Conservation (phyloP, 2,888 invertebrate species). For the Strigamia transsilvanica region DNA sequence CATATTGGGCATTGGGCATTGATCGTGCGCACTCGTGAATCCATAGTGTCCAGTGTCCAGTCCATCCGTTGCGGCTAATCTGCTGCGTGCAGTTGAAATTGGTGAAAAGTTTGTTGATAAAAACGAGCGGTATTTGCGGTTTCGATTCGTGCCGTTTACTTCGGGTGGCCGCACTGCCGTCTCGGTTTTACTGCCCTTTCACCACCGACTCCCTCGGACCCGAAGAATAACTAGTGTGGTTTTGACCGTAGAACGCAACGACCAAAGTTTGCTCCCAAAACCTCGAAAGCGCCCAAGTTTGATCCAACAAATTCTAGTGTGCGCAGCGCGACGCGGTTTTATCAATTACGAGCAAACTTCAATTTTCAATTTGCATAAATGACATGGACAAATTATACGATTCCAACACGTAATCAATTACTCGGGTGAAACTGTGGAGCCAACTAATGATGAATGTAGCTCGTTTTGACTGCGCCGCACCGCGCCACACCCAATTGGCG, state of each 20-base stretch:
- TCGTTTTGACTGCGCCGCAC: conserved; percentile 5
- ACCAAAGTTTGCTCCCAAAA: neutral
- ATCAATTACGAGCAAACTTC: conserved; percentile 5
- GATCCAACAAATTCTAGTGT: neutral
- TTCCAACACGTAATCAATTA: conserved; percentile 5
- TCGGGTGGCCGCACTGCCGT: neutral
- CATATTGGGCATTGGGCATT: conserved; percentile 5
- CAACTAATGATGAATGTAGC: neutral
- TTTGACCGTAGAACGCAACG: neutral
- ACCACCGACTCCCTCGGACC: conserved; percentile 11
- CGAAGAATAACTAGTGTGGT: conserved; percentile 25
- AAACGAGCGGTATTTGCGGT: conserved; percentile 28
- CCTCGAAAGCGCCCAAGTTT: neutral
- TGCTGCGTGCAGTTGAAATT: neutral
- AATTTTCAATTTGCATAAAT: conserved; percentile 7
- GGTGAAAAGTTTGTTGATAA: neutral
- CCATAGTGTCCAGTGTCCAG: too few relatives aligned
- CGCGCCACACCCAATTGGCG: conserved; percentile 27
- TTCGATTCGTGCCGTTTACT: conserved; percentile 5
- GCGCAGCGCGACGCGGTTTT: conserved; percentile 8
- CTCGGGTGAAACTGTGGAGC: neutral
- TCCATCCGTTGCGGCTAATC: too few relatives aligned
- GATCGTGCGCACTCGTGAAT: neutral
- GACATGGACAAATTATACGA: neutral
- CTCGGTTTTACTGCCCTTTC: conserved; percentile 37